Evolutionary conservation across 2,113 vertebrate species (phyloP).

Genomic region (Hippotragus niger): DNA sequence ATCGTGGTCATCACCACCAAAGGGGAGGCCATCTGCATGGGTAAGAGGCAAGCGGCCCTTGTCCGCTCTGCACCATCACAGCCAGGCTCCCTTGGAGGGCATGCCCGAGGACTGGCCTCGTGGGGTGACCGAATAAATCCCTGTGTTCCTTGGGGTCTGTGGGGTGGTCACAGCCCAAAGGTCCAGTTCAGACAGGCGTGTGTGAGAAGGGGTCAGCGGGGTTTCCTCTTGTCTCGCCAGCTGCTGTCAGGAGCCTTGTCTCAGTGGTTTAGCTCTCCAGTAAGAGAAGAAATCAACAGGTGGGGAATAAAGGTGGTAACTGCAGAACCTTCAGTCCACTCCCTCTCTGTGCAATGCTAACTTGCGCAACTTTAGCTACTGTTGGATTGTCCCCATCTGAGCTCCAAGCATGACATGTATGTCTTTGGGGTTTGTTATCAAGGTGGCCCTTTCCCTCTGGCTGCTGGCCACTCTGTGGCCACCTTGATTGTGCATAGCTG

Average conservation of each 20-base stretch:
- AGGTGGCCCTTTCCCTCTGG: background rate
- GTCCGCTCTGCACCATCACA: background rate
- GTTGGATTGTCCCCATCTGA: background rate
- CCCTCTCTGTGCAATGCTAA: background rate
- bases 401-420: background rate
- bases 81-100: fast-evolving
- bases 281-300: background rate
- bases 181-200: background rate
- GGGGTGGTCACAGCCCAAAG: background rate
- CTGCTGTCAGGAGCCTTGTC: background rate
- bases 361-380: background rate
- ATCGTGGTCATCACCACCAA: conserved; percentile 97
- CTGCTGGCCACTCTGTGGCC: background rate
- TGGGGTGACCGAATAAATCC: background rate
- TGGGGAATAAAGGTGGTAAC: background rate
- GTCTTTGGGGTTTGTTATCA: background rate
- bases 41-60: conserved; percentile 71
- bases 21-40: conserved; percentile 96
- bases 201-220: background rate
- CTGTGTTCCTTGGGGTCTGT: background rate
- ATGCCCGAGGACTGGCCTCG: background rate
- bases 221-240: background rate
- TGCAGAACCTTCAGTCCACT: background rate
- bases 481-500: background rate
- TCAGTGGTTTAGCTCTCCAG: background rate